Evolutionary conservation across 2,888 invertebrate genomes (phyloP), one percentile per base, ranked within the genome.

Genomic region (Epinotia nisella): DNA sequence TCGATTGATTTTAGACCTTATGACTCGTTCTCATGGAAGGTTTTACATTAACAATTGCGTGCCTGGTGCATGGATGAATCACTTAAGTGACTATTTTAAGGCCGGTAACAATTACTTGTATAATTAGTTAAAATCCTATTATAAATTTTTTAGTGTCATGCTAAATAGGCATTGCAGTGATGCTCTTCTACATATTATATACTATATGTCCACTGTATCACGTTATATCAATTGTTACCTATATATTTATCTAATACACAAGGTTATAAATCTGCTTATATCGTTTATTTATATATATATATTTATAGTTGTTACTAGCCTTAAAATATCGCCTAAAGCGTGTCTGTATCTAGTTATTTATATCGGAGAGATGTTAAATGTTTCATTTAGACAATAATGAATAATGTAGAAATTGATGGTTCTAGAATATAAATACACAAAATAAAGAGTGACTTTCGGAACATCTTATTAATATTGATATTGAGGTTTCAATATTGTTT

Each of bases 321-420:
- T 69, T 73, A 64, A 69, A 41, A 73, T 73, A 69, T 64, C 41
- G 39, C 69, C 51, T 62, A n/a, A 62, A 67, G 61, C n/a, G 72
- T 39, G 19, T 64, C 24, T 49, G 60, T 62, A 19, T 62, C 61
- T 35, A 17, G 45, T 17, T 49, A 45, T 49, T 17, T 49, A 45
- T 49, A 55, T 61, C n/a, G 49, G 62, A 59, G 24, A 70, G n/a
- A 21, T 71, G 45, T 70, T 62, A 17, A 51, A 71, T 53, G 39
- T 70, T 45, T 61, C 11, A 35, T 68, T 72, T 64, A 73, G 73
- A 69, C 73, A 68, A 64, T 69, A 73, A 64, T 58, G 51, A 69
- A 51, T 51, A 39, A 17, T 49, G 62, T 58, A 62, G 67, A 68
- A 62, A 51, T 62, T 21, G 55, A 72, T 58, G 49, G 62, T 60